These are phyloP conservation scores for Coenobita brevimanus DNA, from an alignment of 1,140 invertebrate genomes.

Conservation along the genomic window DNA sequence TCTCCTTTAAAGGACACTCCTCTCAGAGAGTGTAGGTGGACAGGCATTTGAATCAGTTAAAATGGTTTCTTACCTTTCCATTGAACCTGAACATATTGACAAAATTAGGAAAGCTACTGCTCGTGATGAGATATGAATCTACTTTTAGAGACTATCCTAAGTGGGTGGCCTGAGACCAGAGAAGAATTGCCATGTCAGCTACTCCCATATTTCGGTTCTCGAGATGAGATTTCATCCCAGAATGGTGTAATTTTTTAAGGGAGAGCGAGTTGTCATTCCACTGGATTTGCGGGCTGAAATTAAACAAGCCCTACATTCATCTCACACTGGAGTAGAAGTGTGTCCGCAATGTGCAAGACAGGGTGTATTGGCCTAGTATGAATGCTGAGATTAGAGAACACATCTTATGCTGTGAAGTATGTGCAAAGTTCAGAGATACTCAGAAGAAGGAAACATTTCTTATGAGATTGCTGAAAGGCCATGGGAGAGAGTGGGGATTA, in stretches of 20 bases:
- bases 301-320: neutral
- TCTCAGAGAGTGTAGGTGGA: constrained; percentile 23
- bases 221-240: no score
- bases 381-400: constrained; percentile 22
- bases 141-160: neutral
- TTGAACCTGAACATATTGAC: neutral
- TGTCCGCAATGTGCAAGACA: neutral
- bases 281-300: no score
- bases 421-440: no score
- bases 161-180: neutral
- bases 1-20: neutral
- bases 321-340: neutral
- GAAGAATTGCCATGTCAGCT: neutral
- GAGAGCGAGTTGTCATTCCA: no score
- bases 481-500: no score
- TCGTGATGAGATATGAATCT: constrained; percentile 7
- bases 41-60: constrained; percentile 2
- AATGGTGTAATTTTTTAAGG: no score
- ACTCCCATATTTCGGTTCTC: neutral
- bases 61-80: neutral
- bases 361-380: neutral
- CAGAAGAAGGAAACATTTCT: no score
- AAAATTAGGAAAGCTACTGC: constrained; percentile 7
- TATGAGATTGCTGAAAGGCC: no score
- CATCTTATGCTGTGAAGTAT: neutral